Evolutionary conservation across 1,140 invertebrate genomes (phyloP), one percentile per base, ranked within the genome.

Genomic region (Papilio machaon): DNA sequence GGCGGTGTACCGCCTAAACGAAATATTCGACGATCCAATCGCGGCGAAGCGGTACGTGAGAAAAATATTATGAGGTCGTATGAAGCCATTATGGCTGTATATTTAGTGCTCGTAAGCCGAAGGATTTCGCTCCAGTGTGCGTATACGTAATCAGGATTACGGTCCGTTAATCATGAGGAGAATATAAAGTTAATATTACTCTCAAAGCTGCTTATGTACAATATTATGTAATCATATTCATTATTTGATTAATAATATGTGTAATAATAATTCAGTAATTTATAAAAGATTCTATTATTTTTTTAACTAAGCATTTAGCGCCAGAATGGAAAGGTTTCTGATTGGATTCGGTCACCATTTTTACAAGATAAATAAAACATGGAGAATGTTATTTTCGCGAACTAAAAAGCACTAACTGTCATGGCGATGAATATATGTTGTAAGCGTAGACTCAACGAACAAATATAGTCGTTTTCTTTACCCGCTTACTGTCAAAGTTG

Each of bases 181-280:
- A 70, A 70, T 70, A 70, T 70, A 70, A 70, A 70, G 64, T 70
- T 70, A 70, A 70, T 70, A 70, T 70, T 70, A 30, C 64, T 64
- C 60, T 64, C 60, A 70, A 70, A 70, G 64, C 64, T 17, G 64
- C 64, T 70, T 70, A 70, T 70, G 64, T 70, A n/a, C n/a, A n/a
- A n/a, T n/a, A 35, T 35, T 70, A 23, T 64, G 60, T 30, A 60
- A 64, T 64, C 6, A 70, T 70, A 38, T 38, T 70, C 38, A 70
- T 70, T 70, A 70, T 35, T 4, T 15, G 64, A 30, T 70, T 70
- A 38, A 17, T 54, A 54, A 35, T 70, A 15, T 70, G 30, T 70
- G 23, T 64, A 11, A 2, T 64, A 64, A 10, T 23, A 13, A 64
- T 64, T 64, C 58, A 54, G 52, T n/a, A 49, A 30, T 30, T 30